These are phyloP conservation scores for Lasioglossum baleicum DNA, from an alignment of 1,140 invertebrate genomes.

Conservation along the genomic window DNA sequence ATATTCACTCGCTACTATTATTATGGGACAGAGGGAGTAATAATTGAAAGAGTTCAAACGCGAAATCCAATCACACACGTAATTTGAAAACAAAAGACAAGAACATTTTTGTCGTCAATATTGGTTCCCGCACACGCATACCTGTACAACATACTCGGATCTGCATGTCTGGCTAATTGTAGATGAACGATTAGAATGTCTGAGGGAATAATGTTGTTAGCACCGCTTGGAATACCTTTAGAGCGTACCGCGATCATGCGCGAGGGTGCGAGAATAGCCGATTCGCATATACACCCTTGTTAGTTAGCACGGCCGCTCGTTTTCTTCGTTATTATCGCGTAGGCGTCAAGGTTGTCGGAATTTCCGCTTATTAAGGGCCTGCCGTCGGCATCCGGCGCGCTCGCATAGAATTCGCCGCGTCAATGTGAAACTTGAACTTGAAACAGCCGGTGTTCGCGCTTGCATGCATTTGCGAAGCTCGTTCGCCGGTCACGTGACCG, in stretches of 20 bases:
- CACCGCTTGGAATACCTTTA: not conserved
- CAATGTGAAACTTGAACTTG: slow-evolving; percentile 59
- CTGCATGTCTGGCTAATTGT: not conserved
- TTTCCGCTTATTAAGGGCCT: slow-evolving; percentile 64
- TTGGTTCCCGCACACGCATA: too few relatives aligned
- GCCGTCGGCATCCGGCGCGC: slow-evolving; percentile 54
- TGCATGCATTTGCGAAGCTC: slow-evolving; percentile 13
- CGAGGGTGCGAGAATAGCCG: not conserved
- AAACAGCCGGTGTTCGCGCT: slow-evolving; percentile 11
- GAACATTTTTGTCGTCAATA: too few relatives aligned
- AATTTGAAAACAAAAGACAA: too few relatives aligned
- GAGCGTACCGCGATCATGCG: not conserved
- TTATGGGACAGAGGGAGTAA: too few relatives aligned
- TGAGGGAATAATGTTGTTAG: not conserved
- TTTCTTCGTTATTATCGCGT: slow-evolving; percentile 41
- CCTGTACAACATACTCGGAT: not conserved
- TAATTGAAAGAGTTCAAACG: too few relatives aligned
- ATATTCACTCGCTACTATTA: too few relatives aligned
- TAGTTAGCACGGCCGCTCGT: slow-evolving; percentile 45
- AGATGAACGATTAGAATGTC: not conserved
- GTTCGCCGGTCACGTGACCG: slow-evolving; percentile 1
- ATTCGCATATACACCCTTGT: slow-evolving; percentile 31
- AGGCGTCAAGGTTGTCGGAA: slow-evolving; percentile 57
- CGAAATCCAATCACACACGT: too few relatives aligned
- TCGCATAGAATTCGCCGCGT: slow-evolving; percentile 43